Conservation (phyloP, 1,140 invertebrate species). For the Riptortus pedestris region DNA sequence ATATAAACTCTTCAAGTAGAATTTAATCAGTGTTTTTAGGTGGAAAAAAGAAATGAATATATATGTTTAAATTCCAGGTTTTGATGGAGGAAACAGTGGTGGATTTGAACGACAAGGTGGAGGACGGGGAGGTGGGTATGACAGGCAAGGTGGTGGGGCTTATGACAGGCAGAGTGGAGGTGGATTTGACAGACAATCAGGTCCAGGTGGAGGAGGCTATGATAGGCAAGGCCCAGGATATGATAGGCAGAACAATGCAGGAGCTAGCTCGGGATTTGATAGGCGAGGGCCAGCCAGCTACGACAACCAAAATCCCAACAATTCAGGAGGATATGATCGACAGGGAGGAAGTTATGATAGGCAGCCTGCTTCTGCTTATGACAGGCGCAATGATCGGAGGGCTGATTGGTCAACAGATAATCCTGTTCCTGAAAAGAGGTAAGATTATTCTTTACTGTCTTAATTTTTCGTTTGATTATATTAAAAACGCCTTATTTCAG, state of each 20-base stretch:
- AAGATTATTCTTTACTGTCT: not conserved
- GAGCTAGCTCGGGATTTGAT: not conserved
- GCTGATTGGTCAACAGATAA: not conserved
- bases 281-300: not conserved
- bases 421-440: conserved; percentile 8
- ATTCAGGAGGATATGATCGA: not conserved
- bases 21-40: not conserved
- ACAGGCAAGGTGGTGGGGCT: not conserved
- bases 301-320: not conserved
- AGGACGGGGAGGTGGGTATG: conserved; percentile 8
- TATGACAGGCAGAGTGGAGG: not conserved
- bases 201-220: conserved; percentile 5
- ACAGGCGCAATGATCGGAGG: not conserved
- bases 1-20: no score
- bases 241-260: not conserved
- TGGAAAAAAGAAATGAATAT: not conserved
- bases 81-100: not conserved
- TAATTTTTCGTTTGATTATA: no score
- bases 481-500: no score
- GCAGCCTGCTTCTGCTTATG: not conserved
- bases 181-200: not conserved
- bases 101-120: not conserved
- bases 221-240: not conserved
- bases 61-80: not conserved
- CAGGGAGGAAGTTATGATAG: not conserved